These are phyloP conservation scores for Lophura nycthemera DNA, from an alignment of 2,113 vertebrate genomes.

Conservation along the genomic window DNA sequence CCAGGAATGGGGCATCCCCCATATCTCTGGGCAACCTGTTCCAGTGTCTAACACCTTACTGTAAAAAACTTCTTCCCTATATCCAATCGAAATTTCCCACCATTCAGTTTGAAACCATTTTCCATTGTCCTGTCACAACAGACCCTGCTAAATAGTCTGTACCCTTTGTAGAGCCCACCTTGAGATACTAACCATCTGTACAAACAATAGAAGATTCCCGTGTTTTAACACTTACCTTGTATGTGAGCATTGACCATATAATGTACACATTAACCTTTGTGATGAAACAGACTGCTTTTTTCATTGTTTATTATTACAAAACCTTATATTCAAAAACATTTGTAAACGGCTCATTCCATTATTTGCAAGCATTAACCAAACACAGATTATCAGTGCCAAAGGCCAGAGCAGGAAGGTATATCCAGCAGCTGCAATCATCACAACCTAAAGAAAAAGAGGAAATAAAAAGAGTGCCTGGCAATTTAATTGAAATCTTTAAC, in stretches of 20 bases:
- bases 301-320: background rate
- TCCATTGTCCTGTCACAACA: no score
- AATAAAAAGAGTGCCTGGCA: background rate
- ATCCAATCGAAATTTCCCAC: no score
- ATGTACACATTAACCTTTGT: accelerated
- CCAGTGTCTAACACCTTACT: no score
- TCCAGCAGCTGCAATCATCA: background rate
- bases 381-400: background rate
- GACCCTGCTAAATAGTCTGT: no score
- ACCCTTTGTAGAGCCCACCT: no score
- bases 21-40: no score
- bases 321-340: background rate
- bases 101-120: no score
- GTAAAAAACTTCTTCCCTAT: no score
- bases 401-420: background rate
- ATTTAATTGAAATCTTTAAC: background rate
- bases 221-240: background rate
- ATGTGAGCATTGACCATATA: background rate
- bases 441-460: background rate
- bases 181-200: background rate
- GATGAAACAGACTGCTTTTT: background rate
- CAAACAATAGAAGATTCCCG: background rate
- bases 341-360: background rate
- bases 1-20: no score
- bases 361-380: background rate